phyloP scores from a whole-genome alignment of 2,797 vertebrate species.

The Protonibea diacanthus region DNA sequence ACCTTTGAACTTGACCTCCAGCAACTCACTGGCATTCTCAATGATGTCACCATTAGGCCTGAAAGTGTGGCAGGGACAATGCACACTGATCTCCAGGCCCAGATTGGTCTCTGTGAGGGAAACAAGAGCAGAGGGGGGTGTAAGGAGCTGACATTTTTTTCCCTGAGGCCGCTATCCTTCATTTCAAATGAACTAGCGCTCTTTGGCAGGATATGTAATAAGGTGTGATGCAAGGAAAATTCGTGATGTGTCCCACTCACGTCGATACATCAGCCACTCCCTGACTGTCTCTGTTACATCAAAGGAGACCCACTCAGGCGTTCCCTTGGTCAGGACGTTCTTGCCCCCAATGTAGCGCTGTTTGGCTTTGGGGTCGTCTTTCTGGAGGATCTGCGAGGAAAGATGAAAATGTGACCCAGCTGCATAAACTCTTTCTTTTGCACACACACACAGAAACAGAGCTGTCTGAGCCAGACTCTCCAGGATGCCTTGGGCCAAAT shows the following conservation, averaged over 20 bases:
- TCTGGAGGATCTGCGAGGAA: constrained; percentile 90
- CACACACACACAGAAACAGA: constrained; percentile 71
- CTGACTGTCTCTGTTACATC: constrained; percentile 96
- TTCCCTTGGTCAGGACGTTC: constrained; percentile 94
- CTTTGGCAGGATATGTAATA: constrained; percentile 40
- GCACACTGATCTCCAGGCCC: constrained; percentile 97
- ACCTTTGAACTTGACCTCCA: constrained; percentile 99
- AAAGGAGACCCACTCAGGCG: constrained; percentile 95
- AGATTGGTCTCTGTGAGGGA: constrained; percentile 91
- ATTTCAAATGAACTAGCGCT: constrained; percentile 40
- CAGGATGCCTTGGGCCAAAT: constrained; percentile 85
- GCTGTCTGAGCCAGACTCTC: constrained; percentile 85
- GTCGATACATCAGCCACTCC: constrained; percentile 95
- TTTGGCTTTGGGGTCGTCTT: constrained; percentile 95
- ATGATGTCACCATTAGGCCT: constrained; percentile 94
- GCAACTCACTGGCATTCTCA: constrained; percentile 92
- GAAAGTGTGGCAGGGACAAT: constrained; percentile 97
- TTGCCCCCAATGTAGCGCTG: constrained; percentile 97
- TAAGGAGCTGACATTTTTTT: constrained; percentile 49
- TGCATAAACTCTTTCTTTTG: constrained; percentile 74
- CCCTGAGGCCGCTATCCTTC: constrained; percentile 37
- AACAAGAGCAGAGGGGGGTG: constrained; percentile 56
- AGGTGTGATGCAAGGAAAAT: constrained; percentile 38
- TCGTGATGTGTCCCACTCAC: constrained; percentile 82
- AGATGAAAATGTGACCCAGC: constrained; percentile 82